Evolutionary conservation across 2,797 vertebrate species (phyloP).

Genomic region (Mormyrops attenuatus): DNA sequence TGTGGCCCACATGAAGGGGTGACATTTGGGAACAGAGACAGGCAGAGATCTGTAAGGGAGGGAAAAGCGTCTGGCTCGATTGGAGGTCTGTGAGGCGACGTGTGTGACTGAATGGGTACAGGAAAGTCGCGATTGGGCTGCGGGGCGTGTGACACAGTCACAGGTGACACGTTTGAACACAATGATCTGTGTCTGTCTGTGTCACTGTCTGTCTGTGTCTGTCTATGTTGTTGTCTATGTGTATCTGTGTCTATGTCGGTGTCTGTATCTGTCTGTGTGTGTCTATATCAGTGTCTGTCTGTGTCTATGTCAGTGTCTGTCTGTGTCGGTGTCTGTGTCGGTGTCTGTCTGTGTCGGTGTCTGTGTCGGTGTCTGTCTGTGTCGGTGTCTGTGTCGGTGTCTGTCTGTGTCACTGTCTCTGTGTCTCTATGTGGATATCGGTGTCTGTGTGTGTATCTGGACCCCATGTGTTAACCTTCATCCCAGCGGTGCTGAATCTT

Average conservation of each 20-base stretch:
- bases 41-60: not conserved
- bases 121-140: not conserved
- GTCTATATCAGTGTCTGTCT: not conserved
- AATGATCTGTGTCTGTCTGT: not conserved
- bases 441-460: not conserved
- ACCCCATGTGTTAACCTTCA: not conserved
- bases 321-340: too few relatives aligned
- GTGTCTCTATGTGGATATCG: not conserved
- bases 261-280: not conserved
- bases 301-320: not conserved
- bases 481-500: not conserved
- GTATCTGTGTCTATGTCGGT: not conserved
- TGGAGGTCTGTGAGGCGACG: not conserved
- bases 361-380: not conserved
- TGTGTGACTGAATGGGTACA: not conserved
- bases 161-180: not conserved
- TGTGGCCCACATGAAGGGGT: not conserved
- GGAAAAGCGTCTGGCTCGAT: not conserved
- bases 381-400: too few relatives aligned
- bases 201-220: not conserved
- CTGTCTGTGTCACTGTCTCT: not conserved
- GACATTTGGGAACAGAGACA: not conserved
- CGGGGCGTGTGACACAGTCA: not conserved
- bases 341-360: too few relatives aligned
- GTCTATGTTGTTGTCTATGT: not conserved